Base-by-base conservation (phyloP, 1,140 invertebrate species). In the Aporrectodea caliginosa region DNA sequence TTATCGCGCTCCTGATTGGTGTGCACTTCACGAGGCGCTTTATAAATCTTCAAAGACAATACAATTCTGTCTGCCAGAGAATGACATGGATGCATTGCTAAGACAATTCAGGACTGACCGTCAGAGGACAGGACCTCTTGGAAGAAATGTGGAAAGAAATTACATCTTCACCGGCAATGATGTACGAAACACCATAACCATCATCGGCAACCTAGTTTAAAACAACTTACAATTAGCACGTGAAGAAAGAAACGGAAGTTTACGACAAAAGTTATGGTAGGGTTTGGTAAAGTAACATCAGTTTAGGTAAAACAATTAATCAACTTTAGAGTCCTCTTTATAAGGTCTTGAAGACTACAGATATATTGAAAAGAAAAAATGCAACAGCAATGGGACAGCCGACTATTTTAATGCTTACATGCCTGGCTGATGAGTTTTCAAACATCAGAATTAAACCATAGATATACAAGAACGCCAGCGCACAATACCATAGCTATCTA, bases 181-280 rank as follows among this genome's bases (percentile, higher is more conserved):
- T 98, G 86, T 99, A 99, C 0, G 95, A 98, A 1, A 99, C 97
- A 71, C 97, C 97, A 88, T 99, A 99, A 58, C 97, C 97, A 90
- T 98, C 95, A 90, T 99, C 96, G 29, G 97, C 96, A 2, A 91
- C 98, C 43, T 58, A 58, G 6, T n/a, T n/a, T n/a, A n/a, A n/a
- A n/a, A n/a, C n/a, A n/a, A n/a, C n/a, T n/a, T n/a, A n/a, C n/a
- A n/a, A n/a, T n/a, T n/a, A n/a, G n/a, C n/a, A n/a, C n/a, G n/a
- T n/a, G n/a, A n/a, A n/a, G n/a, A n/a, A n/a, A n/a, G n/a, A n/a
- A n/a, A n/a, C n/a, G n/a, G n/a, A n/a, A n/a, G n/a, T n/a, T n/a
- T n/a, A n/a, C n/a, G n/a, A 58, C 43, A 58, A 58, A 6, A 22
- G 43, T 58, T 58, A 58, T 22, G n/a, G 22, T 58, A 58, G 43